Percentiles rank a stretch among this genome's conserved stretches.
Evolutionary conservation across 2,797 vertebrate genomes (phyloP).

Genomic region (Cyprinella venusta): DNA sequence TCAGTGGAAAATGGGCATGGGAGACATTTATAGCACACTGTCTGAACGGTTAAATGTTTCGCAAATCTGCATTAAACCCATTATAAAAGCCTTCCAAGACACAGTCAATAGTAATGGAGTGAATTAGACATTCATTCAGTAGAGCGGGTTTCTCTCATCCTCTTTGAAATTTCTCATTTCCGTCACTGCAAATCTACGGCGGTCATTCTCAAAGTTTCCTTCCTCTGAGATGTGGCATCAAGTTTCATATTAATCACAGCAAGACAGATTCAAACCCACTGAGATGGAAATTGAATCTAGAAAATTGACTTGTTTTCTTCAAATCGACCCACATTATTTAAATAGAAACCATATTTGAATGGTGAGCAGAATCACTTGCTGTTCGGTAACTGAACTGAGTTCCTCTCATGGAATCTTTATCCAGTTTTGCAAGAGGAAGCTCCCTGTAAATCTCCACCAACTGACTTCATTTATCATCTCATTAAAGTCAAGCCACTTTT

Average conservation of each 20-base stretch:
- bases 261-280: conserved; percentile 23
- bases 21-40: neutral
- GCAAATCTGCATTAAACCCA: neutral
- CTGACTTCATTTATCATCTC: neutral
- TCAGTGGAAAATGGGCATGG: neutral
- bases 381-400: conserved; percentile 56
- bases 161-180: conserved; percentile 11
- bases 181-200: neutral
- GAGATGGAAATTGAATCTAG: conserved; percentile 18
- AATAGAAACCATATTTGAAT: conserved; percentile 20
- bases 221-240: neutral
- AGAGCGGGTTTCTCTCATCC: neutral
- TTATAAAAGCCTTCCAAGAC: conserved; percentile 8
- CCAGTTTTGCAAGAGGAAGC: neutral
- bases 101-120: neutral
- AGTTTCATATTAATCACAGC: conserved; percentile 39
- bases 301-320: conserved; percentile 19
- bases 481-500: neutral
- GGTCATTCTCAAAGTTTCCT: neutral
- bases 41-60: neutral
- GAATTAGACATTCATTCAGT: conserved; percentile 9
- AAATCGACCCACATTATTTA: conserved; percentile 20
- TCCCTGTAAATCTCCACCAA: neutral
- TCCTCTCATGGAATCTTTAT: conserved; percentile 39
- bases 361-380: conserved; percentile 43